Evolutionary conservation across 2,797 vertebrate genomes (phyloP).

Genomic region (Eupleurogrammus muticus): DNA sequence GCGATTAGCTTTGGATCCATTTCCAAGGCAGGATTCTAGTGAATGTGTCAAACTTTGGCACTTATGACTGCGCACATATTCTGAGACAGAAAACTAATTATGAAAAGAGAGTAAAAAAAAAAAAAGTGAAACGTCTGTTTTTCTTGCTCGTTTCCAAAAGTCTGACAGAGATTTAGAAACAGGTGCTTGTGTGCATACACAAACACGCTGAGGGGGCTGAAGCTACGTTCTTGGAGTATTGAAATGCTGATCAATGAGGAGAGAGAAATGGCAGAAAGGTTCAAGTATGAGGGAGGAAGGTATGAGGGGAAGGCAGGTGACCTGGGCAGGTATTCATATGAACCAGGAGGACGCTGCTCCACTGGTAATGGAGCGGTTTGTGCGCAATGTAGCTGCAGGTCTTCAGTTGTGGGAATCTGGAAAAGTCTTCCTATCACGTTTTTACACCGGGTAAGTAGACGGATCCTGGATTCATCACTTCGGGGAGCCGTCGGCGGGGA

Average conservation of each 20-base stretch:
- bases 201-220: background rate
- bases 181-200: constrained; percentile 3
- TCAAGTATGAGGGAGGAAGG: background rate
- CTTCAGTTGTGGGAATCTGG: constrained; percentile 2
- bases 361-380: constrained; percentile 21
- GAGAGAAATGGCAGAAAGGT: too few relatives aligned
- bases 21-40: background rate
- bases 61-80: too few relatives aligned
- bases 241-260: too few relatives aligned
- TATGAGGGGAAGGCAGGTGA: constrained; percentile 13
- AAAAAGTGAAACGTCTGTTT: background rate
- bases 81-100: background rate
- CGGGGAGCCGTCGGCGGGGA: constrained; percentile 11
- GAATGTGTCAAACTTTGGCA: background rate
- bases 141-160: background rate
- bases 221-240: too few relatives aligned
- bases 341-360: constrained; percentile 21
- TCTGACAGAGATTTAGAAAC: constrained; percentile 3
- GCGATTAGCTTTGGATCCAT: too few relatives aligned
- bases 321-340: constrained; percentile 20
- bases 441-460: constrained; percentile 13
- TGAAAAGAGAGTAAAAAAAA: constrained; percentile 15
- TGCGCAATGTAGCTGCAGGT: constrained; percentile 15
- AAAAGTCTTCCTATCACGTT: constrained; percentile 12
- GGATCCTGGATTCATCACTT: constrained; percentile 9